Conservation (phyloP, 2,797 vertebrate genomes). For the Dendrocincla fuliginosa region DNA sequence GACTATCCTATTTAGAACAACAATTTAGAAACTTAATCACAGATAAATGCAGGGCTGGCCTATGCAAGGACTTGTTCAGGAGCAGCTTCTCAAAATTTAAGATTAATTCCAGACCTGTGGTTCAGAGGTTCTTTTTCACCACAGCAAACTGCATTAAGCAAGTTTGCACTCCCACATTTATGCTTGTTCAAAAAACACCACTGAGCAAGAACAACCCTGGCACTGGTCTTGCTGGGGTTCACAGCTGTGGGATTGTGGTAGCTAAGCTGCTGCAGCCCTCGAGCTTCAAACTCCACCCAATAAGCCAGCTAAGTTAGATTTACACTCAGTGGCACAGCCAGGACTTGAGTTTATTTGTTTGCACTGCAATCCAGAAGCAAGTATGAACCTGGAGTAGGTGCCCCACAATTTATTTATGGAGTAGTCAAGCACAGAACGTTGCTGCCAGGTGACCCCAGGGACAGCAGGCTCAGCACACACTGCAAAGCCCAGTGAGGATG, state of each 20-base stretch:
- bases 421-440: accelerated
- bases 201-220: background rate
- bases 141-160: background rate
- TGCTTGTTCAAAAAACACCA: background rate
- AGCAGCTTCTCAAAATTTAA: constrained; percentile 12
- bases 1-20: constrained; percentile 34
- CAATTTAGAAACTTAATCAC: constrained; percentile 32
- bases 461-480: background rate
- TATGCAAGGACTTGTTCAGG: background rate
- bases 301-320: background rate
- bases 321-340: background rate
- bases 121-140: background rate
- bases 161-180: background rate
- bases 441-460: background rate
- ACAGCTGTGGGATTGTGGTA: background rate
- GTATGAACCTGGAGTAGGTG: accelerated
- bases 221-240: background rate
- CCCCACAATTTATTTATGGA: background rate
- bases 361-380: accelerated
- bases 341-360: background rate
- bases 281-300: background rate
- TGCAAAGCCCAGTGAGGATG: background rate
- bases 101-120: background rate
- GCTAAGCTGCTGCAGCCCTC: background rate
- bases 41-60: background rate